Conservation (phyloP, 2,797 vertebrate genomes). For the Pteropus rufus region DNA sequence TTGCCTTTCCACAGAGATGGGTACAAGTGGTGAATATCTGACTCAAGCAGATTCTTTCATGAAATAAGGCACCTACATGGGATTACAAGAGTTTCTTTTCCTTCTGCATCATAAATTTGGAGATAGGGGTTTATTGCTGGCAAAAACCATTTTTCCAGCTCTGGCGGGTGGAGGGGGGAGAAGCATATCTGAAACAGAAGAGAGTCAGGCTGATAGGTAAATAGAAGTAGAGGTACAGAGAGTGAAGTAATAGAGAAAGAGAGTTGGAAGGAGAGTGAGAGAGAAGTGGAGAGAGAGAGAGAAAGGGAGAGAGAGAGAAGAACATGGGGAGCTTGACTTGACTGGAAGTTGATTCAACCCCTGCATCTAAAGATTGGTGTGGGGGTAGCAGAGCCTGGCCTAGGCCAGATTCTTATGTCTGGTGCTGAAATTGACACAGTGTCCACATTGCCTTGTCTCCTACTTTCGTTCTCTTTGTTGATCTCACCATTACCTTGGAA, state of each 20-base stretch:
- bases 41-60: not conserved
- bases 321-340: not conserved
- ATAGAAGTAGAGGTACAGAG: not conserved
- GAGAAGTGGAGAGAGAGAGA: not conserved
- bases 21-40: not conserved
- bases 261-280: not conserved
- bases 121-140: not conserved
- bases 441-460: not conserved
- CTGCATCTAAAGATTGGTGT: not conserved
- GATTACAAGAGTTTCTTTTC: not conserved
- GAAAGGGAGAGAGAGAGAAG: not conserved
- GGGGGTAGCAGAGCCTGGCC: not conserved
- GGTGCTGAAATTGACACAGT: not conserved
- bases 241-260: not conserved
- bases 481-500: not conserved
- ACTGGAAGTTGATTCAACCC: not conserved
- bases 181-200: not conserved
- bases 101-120: not conserved
- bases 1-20: not conserved
- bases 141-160: not conserved
- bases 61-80: not conserved
- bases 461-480: not conserved
- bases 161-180: too few species aligned
- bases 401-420: not conserved
- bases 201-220: not conserved